These are phyloP conservation scores for Sciurus carolinensis DNA, from an alignment of 2,797 vertebrate species.

Conservation along the genomic window DNA sequence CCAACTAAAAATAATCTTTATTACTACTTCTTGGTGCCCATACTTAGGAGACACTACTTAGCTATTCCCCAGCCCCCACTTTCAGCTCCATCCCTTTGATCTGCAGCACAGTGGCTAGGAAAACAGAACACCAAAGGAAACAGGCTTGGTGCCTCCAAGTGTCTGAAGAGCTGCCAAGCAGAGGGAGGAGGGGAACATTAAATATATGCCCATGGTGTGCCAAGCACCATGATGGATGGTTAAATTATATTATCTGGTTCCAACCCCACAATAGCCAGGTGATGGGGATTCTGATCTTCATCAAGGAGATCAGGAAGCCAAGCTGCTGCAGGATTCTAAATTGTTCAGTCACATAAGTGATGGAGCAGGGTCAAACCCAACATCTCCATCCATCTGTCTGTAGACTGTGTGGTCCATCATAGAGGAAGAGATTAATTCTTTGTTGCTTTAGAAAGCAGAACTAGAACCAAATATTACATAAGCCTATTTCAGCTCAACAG, in stretches of 20 bases:
- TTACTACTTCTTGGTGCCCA: slow-evolving; percentile 38
- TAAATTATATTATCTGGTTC: slow-evolving; percentile 38
- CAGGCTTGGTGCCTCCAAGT: slow-evolving; percentile 35
- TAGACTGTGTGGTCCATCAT: background rate
- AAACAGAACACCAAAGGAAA: slow-evolving; percentile 68
- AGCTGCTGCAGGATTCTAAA: slow-evolving; percentile 8
- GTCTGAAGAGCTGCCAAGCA: slow-evolving; percentile 69
- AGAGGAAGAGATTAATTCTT: slow-evolving; percentile 51
- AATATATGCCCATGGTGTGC: slow-evolving; percentile 38
- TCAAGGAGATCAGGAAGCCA: background rate
- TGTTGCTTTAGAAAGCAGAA: slow-evolving; percentile 61
- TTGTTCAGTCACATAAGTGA: background rate
- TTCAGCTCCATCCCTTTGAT: slow-evolving; percentile 71
- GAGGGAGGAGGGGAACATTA: slow-evolving; percentile 8
- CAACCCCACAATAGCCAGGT: background rate
- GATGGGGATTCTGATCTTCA: background rate
- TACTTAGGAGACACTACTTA: slow-evolving; percentile 59
- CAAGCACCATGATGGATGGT: background rate
- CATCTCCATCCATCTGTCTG: slow-evolving; percentile 6
- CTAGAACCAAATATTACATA: background rate
- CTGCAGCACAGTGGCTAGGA: slow-evolving; percentile 26
- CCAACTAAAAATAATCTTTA: slow-evolving; percentile 63
- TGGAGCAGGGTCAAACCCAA: background rate
- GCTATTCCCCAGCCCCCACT: slow-evolving; percentile 40
- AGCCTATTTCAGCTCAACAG: background rate